phyloP scores from a whole-genome alignment of 1,140 invertebrate genomes.

The Anagrus nilaparvatae region DNA sequence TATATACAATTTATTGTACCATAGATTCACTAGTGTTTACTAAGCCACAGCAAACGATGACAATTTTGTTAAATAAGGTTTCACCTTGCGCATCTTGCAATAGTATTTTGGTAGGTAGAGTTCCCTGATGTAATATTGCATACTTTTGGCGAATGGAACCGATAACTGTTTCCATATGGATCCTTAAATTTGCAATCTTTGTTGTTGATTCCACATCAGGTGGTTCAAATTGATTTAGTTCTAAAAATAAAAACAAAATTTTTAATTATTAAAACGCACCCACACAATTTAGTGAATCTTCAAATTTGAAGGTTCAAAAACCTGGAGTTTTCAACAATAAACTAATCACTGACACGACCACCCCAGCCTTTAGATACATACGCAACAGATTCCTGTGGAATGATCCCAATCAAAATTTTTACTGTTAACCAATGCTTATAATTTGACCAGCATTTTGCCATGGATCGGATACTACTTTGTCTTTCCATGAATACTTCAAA shows the following conservation, averaged over 20 bases:
- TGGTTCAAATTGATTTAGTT: neutral
- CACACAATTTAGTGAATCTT: slow-evolving; percentile 16
- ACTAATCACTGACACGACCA: slow-evolving; percentile 22
- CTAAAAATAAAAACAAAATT: neutral
- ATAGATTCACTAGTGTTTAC: no score
- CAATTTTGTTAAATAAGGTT: no score
- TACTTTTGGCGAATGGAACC: slow-evolving; percentile 9
- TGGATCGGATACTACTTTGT: slow-evolving; percentile 2
- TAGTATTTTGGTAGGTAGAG: no score
- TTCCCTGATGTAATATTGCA: neutral
- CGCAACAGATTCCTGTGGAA: slow-evolving; percentile 21
- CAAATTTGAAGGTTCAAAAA: slow-evolving; percentile 19
- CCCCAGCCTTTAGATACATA: slow-evolving; percentile 22
- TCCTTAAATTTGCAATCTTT: slow-evolving; percentile 20
- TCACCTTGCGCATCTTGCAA: no score
- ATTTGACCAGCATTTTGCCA: slow-evolving; percentile 13
- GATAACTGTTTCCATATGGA: slow-evolving; percentile 26
- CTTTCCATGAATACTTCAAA: slow-evolving; percentile 19
- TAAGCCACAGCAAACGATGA: no score
- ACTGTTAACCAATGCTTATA: slow-evolving; percentile 18
- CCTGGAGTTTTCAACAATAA: slow-evolving; percentile 18
- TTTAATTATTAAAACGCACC: slow-evolving; percentile 20
- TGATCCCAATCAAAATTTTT: slow-evolving; percentile 25
- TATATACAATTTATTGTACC: no score
- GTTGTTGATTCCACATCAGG: slow-evolving; percentile 18